Conservation (phyloP, 2,113 vertebrate species). For the Melanerpes aurifrons region DNA sequence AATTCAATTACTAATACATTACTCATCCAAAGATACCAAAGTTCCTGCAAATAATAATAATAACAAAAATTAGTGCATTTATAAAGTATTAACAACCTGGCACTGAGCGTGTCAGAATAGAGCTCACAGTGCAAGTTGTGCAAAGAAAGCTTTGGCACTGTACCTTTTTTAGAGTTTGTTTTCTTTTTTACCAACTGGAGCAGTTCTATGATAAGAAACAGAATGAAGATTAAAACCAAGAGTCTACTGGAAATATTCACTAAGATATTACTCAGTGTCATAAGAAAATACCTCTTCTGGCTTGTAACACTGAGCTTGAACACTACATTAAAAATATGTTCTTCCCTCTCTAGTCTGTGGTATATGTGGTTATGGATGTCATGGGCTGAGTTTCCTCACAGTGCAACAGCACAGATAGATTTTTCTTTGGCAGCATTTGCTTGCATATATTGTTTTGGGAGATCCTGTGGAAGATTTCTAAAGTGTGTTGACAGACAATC, state of each 20-base stretch:
- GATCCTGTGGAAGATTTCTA: not conserved
- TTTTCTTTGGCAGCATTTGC: not conserved
- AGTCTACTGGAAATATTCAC: not conserved
- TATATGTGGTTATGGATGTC: not conserved
- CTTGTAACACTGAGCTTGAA: not conserved
- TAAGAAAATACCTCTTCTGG: not conserved
- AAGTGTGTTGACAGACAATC: not conserved
- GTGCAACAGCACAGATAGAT: not conserved
- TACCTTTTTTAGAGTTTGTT: no score
- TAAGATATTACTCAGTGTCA: not conserved
- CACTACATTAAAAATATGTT: not conserved
- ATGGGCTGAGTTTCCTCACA: not conserved
- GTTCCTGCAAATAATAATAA: not conserved
- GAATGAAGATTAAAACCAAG: not conserved
- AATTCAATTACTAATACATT: not conserved
- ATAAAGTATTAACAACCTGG: not conserved
- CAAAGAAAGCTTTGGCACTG: not conserved
- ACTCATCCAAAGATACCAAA: not conserved
- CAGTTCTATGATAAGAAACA: not conserved
- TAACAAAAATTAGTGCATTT: not conserved
- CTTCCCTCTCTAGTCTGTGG: not conserved
- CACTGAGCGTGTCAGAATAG: not conserved
- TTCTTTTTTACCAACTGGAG: no score
- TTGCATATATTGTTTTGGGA: not conserved
- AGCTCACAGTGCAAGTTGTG: not conserved